Evolutionary conservation across 1,140 invertebrate species (phyloP), one percentile per base, ranked within the genome.

Genomic region (Caerostris darwini): DNA sequence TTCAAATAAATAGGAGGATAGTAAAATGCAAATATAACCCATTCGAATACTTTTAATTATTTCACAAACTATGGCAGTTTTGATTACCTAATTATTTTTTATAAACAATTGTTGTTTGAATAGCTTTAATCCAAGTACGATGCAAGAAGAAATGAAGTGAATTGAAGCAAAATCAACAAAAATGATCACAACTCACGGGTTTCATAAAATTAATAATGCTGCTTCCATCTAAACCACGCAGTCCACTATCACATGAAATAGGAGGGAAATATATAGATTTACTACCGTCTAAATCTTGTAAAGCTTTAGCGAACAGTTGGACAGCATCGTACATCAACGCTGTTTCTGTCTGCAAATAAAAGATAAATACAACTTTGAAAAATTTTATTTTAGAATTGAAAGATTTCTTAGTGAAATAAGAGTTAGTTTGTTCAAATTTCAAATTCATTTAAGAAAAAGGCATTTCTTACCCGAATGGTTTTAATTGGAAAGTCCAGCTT

Each of bases 171-270:
- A 69, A 19, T 19, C 17, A 69, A 19, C 7, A 7, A 7, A n/a
- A n/a, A 69, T n/a, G 7, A 12, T 12, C 71, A 50, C 71, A 77
- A 97, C 97, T 97, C 96, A 99, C 99, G 95, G 99, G 98, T 97
- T 99, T 99, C 98, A 99, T 99, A 95, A 99, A 99, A 97, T 99
- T 99, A 94, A 99, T 98, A 57, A 99, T 97, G 95, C 98, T 99
- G 96, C 98, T 98, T 82, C 99, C 99, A 95, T 99, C 98, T 14
- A 97, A 97, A 57, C 95, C 95, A 0, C 98, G 98, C 95, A 99
- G 98, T 56, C 71, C 90, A 69, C 85, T 93, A 53, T 91, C 91
- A 89, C 95, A 95, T 53, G 95, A 95, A n/a, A 95, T 93, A 54
- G 93, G 56, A 87, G 86, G 90, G 34, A 95, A 93, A 10, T 95